A percentile compares a stretch with the other conserved stretches of the same genome.
Conservation (phyloP, 2,888 invertebrate species). For the Pherbina coryleti region DNA sequence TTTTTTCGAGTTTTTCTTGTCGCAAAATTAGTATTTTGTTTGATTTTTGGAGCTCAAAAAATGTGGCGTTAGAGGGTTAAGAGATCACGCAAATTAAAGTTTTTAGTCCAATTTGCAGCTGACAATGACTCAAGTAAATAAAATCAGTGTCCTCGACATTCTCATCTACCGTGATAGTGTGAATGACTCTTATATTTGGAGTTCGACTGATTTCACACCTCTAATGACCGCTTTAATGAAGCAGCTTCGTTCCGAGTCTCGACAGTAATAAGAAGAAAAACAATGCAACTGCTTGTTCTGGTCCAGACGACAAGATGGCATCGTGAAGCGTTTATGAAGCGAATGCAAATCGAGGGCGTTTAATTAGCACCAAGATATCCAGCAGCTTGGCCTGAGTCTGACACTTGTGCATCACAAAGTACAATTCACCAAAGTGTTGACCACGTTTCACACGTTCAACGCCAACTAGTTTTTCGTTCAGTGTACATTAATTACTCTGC, state of each 20-base stretch:
- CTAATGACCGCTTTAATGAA: slow-evolving; percentile 26
- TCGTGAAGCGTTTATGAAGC: neutral
- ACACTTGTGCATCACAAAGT: neutral
- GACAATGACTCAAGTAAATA: neutral
- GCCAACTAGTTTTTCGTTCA: neutral
- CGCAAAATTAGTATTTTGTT: no score
- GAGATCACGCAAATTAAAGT: neutral
- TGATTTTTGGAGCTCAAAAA: no score
- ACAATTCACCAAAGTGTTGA: neutral
- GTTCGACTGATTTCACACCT: slow-evolving; percentile 15
- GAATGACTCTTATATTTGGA: neutral
- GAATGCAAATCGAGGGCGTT: slow-evolving; percentile 37
- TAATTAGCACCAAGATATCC: slow-evolving; percentile 32
- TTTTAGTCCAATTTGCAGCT: no score
- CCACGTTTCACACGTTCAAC: neutral
- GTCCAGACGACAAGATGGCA: neutral
- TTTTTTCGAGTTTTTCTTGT: no score
- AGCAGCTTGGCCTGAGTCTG: neutral
- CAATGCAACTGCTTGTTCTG: slow-evolving; percentile 18
- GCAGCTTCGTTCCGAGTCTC: neutral
- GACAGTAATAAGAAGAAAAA: neutral
- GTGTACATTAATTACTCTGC: neutral
- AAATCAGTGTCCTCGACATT: neutral
- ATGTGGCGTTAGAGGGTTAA: neutral
- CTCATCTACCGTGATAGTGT: neutral